Conservation (phyloP, 2,797 vertebrate genomes). For the Urophycis tenuis region DNA sequence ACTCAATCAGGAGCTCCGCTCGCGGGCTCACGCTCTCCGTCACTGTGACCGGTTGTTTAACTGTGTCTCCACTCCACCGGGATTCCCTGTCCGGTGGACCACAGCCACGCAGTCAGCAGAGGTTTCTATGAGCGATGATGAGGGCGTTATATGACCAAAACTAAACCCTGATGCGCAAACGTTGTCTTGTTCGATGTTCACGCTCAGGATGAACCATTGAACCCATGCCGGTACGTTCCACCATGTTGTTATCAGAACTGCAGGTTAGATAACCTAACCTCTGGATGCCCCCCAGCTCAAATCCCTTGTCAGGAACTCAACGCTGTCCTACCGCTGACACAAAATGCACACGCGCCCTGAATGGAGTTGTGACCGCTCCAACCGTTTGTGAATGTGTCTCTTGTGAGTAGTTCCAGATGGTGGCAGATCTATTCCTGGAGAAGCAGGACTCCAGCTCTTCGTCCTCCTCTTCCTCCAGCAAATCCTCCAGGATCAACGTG, state of each 20-base stretch:
- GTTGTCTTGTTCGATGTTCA: background rate
- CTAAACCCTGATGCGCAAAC: background rate
- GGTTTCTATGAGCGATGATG: background rate
- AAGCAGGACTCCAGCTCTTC: constrained; percentile 58
- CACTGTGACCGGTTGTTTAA: background rate
- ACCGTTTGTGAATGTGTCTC: background rate
- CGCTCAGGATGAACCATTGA: background rate
- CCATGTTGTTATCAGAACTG: background rate
- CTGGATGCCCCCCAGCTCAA: background rate
- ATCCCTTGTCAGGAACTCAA: background rate
- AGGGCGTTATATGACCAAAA: background rate
- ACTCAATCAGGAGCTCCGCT: background rate
- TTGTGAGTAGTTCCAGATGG: constrained; percentile 77
- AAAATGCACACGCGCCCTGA: background rate
- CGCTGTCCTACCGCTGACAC: background rate
- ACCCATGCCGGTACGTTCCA: background rate
- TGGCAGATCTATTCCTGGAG: constrained; percentile 85
- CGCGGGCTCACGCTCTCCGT: background rate
- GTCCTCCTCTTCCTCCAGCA: constrained; percentile 1
- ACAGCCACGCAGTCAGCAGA: background rate
- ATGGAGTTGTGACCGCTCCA: background rate
- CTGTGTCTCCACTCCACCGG: background rate
- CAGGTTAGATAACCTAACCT: background rate
- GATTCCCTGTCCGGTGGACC: background rate
- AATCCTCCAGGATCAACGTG: constrained; percentile 71